These are phyloP conservation scores for Scyliorhinus canicula DNA, from an alignment of 2,797 vertebrate genomes.

Conservation along the genomic window DNA sequence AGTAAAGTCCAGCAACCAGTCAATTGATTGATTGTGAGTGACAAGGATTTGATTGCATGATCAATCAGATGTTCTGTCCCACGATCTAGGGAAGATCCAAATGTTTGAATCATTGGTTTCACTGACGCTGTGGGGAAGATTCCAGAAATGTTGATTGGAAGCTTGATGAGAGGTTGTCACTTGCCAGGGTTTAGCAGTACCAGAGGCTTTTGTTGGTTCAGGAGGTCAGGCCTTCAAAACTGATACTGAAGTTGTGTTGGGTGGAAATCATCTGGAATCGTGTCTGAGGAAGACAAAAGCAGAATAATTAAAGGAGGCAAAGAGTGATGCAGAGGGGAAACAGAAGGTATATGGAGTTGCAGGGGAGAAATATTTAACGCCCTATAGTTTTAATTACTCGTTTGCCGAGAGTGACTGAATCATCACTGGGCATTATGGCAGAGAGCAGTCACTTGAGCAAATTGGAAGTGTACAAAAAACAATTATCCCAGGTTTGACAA, in stretches of 20 bases:
- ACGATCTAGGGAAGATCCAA: background rate
- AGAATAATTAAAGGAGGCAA: too few relatives aligned
- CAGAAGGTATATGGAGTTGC: background rate
- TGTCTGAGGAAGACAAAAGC: background rate
- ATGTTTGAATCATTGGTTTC: background rate
- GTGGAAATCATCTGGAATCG: conserved; percentile 10
- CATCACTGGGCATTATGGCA: background rate
- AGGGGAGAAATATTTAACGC: background rate
- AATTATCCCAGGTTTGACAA: too few relatives aligned
- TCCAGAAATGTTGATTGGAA: background rate
- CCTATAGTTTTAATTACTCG: background rate
- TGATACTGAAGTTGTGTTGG: background rate
- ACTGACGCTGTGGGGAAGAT: background rate
- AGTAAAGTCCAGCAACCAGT: background rate
- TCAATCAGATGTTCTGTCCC: background rate
- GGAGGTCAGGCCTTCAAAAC: background rate
- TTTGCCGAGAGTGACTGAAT: background rate
- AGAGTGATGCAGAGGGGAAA: background rate
- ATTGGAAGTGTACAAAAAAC: background rate
- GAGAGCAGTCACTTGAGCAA: background rate
- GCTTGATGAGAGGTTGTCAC: background rate
- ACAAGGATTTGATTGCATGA: background rate
- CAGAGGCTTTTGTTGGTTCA: background rate
- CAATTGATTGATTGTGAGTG: background rate
- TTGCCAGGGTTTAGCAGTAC: background rate